Evolutionary conservation across 2,888 invertebrate genomes (phyloP), one percentile per base, ranked within the genome.

Genomic region (Apantesis nais): DNA sequence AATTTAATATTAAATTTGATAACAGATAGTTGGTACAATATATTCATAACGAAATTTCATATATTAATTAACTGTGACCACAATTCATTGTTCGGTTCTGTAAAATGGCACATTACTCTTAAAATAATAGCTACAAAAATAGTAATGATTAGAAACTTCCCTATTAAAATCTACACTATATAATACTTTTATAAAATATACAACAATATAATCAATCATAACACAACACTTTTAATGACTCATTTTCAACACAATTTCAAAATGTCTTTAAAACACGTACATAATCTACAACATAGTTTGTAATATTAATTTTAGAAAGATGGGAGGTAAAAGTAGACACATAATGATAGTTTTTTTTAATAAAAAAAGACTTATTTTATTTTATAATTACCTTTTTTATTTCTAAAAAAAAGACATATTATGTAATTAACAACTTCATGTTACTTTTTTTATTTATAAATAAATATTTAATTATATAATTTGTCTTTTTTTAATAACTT

Each of bases 161-260:
- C 63, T 76, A 70, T 29, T 70, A 70, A 52, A 65, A 70, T 62
- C 75, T 76, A 69, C 75, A 68, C 72, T 72, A 62, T 77, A 74
- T 86, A 86, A 86, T 86, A 86, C 86, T 86, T 86, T 80, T 71
- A 79, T 74, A 84, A 85, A 81, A 85, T 85, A 84, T 83, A 82
- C 78, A 84, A 74, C 67, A 80, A 67, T 74, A 70, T 48, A 62
- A n/a, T 61, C 48, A 66, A 52, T 69, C 48, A 69, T 37, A 67
- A 25, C 66, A 63, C 41, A 52, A 68, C 63, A 63, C 37, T 41
- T 55, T 48, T 44, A 52, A 52, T 52, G 62, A 39, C 48, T 39
- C 31, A 62, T 61, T 39, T 61, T 62, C 4, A 31, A 4, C 19
- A 61, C n/a, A 3, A 5, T 66, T 19, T 66, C 34, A n/a, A 39